Conservation (phyloP, 2,888 invertebrate species). For the Ceratothoa steindachneri region DNA sequence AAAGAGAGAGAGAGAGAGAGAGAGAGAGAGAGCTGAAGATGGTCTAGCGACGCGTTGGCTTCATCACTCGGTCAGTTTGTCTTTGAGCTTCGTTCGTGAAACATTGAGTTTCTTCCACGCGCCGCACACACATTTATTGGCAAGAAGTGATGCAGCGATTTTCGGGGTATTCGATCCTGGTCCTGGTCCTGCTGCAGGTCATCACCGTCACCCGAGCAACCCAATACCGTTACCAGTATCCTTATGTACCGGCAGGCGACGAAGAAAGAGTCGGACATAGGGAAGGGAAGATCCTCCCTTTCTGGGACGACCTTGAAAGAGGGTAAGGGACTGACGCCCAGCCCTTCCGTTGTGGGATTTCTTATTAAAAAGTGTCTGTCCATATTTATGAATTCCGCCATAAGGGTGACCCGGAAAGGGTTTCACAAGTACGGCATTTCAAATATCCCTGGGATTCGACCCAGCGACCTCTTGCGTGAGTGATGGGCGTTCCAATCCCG, state of each 20-base stretch:
- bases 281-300: not conserved
- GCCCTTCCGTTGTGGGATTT: not conserved
- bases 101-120: too few relatives aligned
- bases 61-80: too few relatives aligned
- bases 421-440: too few relatives aligned
- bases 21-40: not conserved
- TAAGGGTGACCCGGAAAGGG: too few relatives aligned
- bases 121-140: too few relatives aligned
- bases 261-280: not conserved
- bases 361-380: not conserved
- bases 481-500: too few relatives aligned
- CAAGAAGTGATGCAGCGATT: not conserved
- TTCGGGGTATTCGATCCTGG: not conserved
- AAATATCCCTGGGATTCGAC: too few relatives aligned
- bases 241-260: not conserved
- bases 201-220: not conserved
- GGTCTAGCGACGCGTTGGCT: not conserved
- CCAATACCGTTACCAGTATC: too few relatives aligned
- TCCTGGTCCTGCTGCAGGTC: not conserved
- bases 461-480: too few relatives aligned
- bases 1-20: constrained; percentile 11
- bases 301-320: not conserved
- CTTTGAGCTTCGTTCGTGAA: too few relatives aligned
- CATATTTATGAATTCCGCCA: not conserved
- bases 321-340: not conserved